These are phyloP conservation scores for Streblospio benedicti DNA, from an alignment of 1,140 invertebrate species.

Conservation along the genomic window DNA sequence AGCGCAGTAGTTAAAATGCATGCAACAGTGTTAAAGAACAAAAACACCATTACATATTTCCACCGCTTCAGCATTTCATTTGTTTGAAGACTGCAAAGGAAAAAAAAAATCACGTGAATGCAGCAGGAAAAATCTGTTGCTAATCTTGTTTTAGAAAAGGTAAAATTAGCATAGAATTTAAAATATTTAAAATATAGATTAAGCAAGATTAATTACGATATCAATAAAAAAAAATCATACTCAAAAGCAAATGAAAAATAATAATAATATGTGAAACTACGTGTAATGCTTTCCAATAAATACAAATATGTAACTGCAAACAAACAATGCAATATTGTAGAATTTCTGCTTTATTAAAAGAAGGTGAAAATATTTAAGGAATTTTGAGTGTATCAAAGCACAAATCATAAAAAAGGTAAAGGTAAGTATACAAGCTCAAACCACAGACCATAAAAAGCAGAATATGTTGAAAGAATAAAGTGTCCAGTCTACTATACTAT, in stretches of 20 bases:
- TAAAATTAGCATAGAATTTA: background rate
- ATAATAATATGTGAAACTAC: background rate
- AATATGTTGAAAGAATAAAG: too few relatives aligned
- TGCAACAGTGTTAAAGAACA: slow-evolving; percentile 40
- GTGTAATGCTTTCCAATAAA: too few relatives aligned
- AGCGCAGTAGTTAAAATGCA: slow-evolving; percentile 34
- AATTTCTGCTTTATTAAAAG: too few relatives aligned
- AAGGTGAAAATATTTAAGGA: too few relatives aligned
- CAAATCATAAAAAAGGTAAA: too few relatives aligned
- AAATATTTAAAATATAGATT: background rate
- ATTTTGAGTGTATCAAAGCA: too few relatives aligned
- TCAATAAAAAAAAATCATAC: background rate
- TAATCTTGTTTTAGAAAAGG: background rate
- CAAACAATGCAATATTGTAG: too few relatives aligned
- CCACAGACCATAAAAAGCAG: too few relatives aligned
- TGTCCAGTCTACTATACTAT: too few relatives aligned
- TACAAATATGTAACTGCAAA: too few relatives aligned
- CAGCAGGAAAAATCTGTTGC: background rate
- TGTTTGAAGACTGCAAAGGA: slow-evolving; percentile 17
- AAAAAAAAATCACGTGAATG: background rate
- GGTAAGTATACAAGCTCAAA: too few relatives aligned
- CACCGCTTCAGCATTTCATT: slow-evolving; percentile 31
- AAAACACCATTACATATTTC: slow-evolving; percentile 48
- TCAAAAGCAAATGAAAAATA: background rate
- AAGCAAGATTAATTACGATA: background rate